Evolutionary conservation across 2,888 invertebrate genomes (phyloP), one percentile per base, ranked within the genome.

Genomic region (Rotaria sp.): DNA sequence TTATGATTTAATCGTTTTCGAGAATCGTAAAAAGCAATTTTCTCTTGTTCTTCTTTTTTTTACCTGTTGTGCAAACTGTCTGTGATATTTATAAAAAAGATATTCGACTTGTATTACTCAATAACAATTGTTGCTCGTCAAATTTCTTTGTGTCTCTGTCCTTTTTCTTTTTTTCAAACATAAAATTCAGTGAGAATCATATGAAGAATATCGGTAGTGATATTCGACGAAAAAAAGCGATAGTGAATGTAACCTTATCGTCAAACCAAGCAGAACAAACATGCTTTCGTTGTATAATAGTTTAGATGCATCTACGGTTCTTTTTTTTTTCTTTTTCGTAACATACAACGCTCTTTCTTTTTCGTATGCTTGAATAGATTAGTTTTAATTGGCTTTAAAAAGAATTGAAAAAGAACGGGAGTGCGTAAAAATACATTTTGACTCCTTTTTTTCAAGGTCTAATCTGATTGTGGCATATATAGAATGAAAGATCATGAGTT

Each of bases 241-340:
- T n/a, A 67, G 38, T 35, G 15, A 35, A 67, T 67, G 5, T 67
- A 67, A 15, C 30, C 67, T 35, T 67, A 21, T 67, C 67, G 67
- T 67, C 35, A 35, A 67, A 67, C 67, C 67, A 67, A 67, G 67
- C 67, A 67, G 67, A 67, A 67, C 67, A 18, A 67, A 35, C 67
- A 67, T 67, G 1, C 30, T 21, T 21, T 38, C 26, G 35, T 21
- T 35, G 30, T 67, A 38, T 35, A 35, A 30, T 15, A 10, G 26
- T 26, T 24, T 26, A 24, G 24, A 26, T 55, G 4, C 10, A 67
- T 67, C 35, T 8, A 21, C 18, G 50, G 2, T 3, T 4, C 1
- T 57, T 8, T 38, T 35, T 35, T 38, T 67, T 67, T 18, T 35
- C 21, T 35, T 67, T 67, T 18, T 35, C 35, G 7, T 38, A 35